A percentile compares a stretch with the other conserved stretches of the same genome.
These are phyloP conservation scores for Pterocles gutturalis DNA, from an alignment of 2,113 vertebrate species.

Conservation along the genomic window DNA sequence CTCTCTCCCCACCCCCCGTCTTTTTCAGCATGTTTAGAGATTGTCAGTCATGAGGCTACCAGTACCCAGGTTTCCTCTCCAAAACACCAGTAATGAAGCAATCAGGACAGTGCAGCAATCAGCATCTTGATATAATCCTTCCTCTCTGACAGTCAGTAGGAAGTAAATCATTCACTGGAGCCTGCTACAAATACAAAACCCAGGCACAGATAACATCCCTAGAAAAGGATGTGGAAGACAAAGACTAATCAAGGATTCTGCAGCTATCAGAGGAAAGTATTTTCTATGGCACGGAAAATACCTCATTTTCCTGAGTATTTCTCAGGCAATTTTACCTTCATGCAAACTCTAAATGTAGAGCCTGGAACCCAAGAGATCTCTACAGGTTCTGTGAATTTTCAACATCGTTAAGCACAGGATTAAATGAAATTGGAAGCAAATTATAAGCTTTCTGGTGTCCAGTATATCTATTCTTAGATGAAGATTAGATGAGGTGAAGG, in stretches of 20 bases:
- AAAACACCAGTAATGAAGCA: not conserved
- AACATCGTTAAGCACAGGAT: not conserved
- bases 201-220: not conserved
- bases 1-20: not conserved
- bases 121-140: not conserved
- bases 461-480: not conserved
- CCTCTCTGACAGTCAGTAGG: not conserved
- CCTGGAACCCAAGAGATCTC: not conserved
- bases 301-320: not conserved
- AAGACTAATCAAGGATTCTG: not conserved
- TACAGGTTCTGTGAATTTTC: constrained; percentile 29
- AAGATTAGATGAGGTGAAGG: not conserved
- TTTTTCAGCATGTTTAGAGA: not conserved
- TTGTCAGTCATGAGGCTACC: not conserved
- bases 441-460: not conserved
- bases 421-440: constrained; percentile 3
- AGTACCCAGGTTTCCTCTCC: not conserved
- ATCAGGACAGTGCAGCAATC: not conserved
- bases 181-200: not conserved
- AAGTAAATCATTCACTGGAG: not conserved
- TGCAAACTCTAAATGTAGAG: not conserved
- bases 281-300: not conserved
- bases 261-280: not conserved
- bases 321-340: not conserved
- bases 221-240: not conserved